phyloP scores from a whole-genome alignment of 2,797 vertebrate species.

The Periparus ater region DNA sequence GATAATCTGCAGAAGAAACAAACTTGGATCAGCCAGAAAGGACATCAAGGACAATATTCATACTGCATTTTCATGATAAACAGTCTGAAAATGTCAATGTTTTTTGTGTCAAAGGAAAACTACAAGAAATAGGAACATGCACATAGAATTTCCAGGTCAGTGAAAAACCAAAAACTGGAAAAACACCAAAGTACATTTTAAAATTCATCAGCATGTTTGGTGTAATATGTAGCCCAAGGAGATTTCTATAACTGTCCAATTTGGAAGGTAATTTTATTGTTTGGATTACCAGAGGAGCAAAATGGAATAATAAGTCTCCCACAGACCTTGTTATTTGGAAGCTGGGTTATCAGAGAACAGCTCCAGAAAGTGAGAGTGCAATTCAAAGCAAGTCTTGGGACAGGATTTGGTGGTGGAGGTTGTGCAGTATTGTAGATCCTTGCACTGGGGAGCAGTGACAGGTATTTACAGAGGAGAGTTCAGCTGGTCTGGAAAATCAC shows the following conservation, averaged over 20 bases:
- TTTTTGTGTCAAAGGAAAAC: not conserved
- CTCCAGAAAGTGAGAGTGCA: not conserved
- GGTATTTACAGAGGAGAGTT: not conserved
- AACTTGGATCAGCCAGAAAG: not conserved
- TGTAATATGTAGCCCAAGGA: not conserved
- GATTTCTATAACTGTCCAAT: not conserved
- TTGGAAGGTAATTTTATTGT: not conserved
- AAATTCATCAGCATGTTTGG: not conserved
- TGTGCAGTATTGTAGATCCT: not conserved
- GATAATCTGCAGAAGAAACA: not conserved
- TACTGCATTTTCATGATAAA: not conserved
- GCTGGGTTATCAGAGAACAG: not conserved
- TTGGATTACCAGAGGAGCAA: not conserved
- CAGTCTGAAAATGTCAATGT: not conserved
- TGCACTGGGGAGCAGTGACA: not conserved
- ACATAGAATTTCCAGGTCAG: not conserved
- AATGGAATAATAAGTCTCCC: not conserved
- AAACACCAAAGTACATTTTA: not conserved
- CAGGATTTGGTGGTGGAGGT: not conserved
- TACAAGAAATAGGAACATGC: not conserved
- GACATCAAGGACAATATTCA: not conserved
- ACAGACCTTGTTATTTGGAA: not conserved
- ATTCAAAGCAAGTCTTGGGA: not conserved
- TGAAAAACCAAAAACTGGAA: not conserved
- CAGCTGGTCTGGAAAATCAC: not conserved